A percentile compares a stretch with the other conserved stretches of the same genome.
These are phyloP conservation scores for Rhea pennata DNA, from an alignment of 2,113 vertebrate genomes.

Conservation along the genomic window DNA sequence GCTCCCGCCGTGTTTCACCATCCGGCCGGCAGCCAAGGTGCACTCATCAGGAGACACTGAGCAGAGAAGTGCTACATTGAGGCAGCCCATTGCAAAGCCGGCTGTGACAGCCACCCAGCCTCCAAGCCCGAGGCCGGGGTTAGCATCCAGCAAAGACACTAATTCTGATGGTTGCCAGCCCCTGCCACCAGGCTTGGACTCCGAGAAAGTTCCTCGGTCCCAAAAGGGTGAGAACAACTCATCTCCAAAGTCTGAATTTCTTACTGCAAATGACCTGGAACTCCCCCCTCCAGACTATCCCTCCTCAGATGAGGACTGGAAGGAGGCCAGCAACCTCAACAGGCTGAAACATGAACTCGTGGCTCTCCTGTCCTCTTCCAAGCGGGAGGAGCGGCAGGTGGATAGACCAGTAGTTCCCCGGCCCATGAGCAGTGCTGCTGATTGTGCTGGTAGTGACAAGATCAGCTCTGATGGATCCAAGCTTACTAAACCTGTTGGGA, in stretches of 20 bases:
- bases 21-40: conserved; percentile 33
- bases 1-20: conserved; percentile 67
- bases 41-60: neutral
- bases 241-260: neutral
- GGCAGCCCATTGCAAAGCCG: rapidly evolving
- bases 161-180: rapidly evolving
- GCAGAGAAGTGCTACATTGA: neutral
- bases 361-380: conserved; percentile 64
- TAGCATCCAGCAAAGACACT: neutral
- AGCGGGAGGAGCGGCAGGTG: neutral
- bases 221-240: neutral
- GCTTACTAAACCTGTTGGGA: neutral
- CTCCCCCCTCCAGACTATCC: conserved; percentile 50
- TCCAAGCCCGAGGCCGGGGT: neutral
- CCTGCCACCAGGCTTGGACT: rapidly evolving
- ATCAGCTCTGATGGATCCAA: neutral
- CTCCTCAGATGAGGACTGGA: conserved; percentile 53
- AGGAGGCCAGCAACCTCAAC: conserved; percentile 70
- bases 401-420: neutral
- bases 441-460: neutral
- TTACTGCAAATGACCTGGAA: conserved; percentile 23
- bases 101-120: neutral
- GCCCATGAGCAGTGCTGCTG: rapidly evolving
- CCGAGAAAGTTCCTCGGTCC: neutral
- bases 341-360: conserved; percentile 73